Base-by-base conservation (phyloP, 2,888 invertebrate genomes). In the Parnassius apollo region DNA sequence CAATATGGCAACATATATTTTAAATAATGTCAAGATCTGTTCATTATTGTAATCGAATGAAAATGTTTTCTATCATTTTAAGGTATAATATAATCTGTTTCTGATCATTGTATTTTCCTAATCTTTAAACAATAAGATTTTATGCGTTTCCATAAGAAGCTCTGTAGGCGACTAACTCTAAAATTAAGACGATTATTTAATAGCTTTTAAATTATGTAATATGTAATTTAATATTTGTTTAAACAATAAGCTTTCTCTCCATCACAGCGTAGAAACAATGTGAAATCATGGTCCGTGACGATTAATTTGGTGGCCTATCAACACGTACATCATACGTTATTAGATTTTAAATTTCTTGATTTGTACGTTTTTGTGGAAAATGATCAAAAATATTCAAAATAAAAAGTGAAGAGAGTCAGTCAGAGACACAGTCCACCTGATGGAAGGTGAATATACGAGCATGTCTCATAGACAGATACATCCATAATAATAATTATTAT, bases 281-380 rank as follows among this genome's bases (percentile, higher is more conserved):
- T 75, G 73, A 77, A 82, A 71, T 78, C 82, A 78, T 75, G 70
- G 76, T 69, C 83, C 86, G 79, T 88, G 83, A 87, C 86, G 82
- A 80, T 78, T 77, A 77, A 59, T 59, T 82, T 80, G 77, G 81
- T 76, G 49, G n/a, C 73, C 73, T 70, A 67, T 68, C 67, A 71
- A 71, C 62, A 57, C 11, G 45, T 57, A 57, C 49, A 42, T 50
- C 48, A 48, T 49, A 8, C 48, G 13, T 44, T 42, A 18, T 54
- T 13, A 44, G 13, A 55, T 25, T 22, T 18, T 22, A 22, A 9
- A 22, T 22, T 10, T 55, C 11, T 8, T 2, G 11, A 42, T 42
- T 1, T 44, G 44, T 3, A 11, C 44, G 44, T 44, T 11, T 9
- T 11, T 44, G 11, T 11, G 11, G 44, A 44, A 3, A 44, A 44